Base-by-base conservation (phyloP, 2,888 invertebrate species). In the Stenurella melanura region DNA sequence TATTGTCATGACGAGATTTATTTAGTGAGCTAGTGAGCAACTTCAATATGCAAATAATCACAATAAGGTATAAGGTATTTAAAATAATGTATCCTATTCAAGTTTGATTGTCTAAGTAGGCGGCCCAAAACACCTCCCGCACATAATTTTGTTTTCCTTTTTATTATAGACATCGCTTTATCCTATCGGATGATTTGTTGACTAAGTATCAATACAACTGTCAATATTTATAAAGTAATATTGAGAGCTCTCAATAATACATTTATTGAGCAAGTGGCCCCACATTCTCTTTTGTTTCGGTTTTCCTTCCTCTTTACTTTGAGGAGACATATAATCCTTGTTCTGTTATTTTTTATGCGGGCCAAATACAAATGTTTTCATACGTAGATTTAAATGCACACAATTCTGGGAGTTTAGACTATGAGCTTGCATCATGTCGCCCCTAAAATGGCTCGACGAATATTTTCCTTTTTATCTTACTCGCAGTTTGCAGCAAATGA, bases 191-290 rank as follows among this genome's bases (percentile, higher is more conserved):
- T 26, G 30, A 34, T 9, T 34, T 7, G 30, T 34, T 34, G 30
- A 34, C 30, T 34, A 34, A 34, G 30, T 34, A 34, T 34, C 30
- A 34, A 34, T 34, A 34, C 30, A 34, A 34, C 30, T 34, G 30
- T 50, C 50, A 50, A 50, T 50, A 50, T 50, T 50, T 50, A 50
- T 50, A 50, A n/a, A 50, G 50, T n/a, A 50, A 50, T 50, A 50
- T n/a, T 1, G 15, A 50, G n/a, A 50, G n/a, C 50, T n/a, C n/a
- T 50, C 50, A 42, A 42, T 7, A n/a, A 50, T 6, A 15, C n/a
- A 50, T n/a, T 50, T 50, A 50, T 50, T 50, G 50, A 17, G 50
- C n/a, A 50, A 50, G 12, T 50, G 50, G 15, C 50, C 50, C 2
- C 50, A 50, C 6, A n/a, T 50, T 50, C 50, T 50, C 50, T 50